These are phyloP conservation scores for Polypterus senegalus DNA, from an alignment of 2,113 vertebrate genomes.

Conservation along the genomic window DNA sequence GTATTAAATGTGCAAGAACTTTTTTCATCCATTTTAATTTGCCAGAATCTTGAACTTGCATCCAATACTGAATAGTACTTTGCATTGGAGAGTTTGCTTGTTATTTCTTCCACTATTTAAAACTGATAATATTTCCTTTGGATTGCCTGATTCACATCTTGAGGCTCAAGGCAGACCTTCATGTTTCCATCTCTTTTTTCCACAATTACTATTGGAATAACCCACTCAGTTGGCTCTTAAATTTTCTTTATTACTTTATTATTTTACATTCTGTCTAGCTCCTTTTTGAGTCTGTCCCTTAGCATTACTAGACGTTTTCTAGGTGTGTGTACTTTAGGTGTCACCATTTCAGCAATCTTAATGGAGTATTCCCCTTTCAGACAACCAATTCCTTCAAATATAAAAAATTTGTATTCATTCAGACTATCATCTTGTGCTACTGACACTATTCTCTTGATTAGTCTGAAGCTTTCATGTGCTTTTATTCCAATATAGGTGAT, in stretches of 20 bases:
- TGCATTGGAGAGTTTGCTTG: constrained; percentile 7
- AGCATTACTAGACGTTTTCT: constrained; percentile 14
- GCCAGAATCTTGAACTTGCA: constrained; percentile 20
- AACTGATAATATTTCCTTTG: constrained; percentile 15
- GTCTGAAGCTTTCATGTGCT: constrained; percentile 16
- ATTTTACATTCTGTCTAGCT: constrained; percentile 10
- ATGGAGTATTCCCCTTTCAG: constrained; percentile 15
- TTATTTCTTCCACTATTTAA: constrained; percentile 13
- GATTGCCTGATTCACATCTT: constrained; percentile 3
- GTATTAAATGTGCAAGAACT: constrained; percentile 15
- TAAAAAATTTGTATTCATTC: constrained; percentile 10
- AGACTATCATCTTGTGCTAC: constrained; percentile 10
- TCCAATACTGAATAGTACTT: constrained; percentile 17
- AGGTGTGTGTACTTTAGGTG: constrained; percentile 11
- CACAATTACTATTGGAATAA: constrained; percentile 7
- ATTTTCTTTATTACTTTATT: background rate
- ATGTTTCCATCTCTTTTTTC: background rate
- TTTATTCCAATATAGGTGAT: constrained; percentile 16
- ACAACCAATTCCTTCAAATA: constrained; percentile 19
- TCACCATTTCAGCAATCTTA: constrained; percentile 1
- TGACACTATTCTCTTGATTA: constrained; percentile 17
- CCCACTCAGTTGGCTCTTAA: constrained; percentile 6
- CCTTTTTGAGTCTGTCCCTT: constrained; percentile 7
- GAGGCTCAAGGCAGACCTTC: constrained; percentile 2
- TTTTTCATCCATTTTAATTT: constrained; percentile 16